Base-by-base conservation (phyloP, 2,888 invertebrate species). In the Chaitophorus viminalis region DNA sequence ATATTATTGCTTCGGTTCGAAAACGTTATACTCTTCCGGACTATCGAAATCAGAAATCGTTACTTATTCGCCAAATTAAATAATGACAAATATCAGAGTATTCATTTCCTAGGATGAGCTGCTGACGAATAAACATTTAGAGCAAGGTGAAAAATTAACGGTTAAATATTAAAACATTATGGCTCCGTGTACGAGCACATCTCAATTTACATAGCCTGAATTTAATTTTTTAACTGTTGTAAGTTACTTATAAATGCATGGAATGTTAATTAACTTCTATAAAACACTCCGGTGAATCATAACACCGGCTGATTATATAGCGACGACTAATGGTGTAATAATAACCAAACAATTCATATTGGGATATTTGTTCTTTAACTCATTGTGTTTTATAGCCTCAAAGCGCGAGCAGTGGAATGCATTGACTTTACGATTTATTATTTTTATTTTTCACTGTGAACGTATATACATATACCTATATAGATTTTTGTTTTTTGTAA, bases 261-360 rank as follows among this genome's bases (percentile, higher is more conserved):
- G 84, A 84, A 84, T 84, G 65, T 84, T 84, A 84, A 84, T 84
- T 84, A 76, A 76, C 52, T 5, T 76, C 76, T 60, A 75, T 68
- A 25, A 25, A 75, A 83, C 54, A 83, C 82, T 36, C n/a, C 46
- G 31, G 46, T 46, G 65, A 76, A 46, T 84, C 84, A 76, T 84
- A 84, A 76, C 76, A 52, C 52, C 31, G 11, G 29, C 33, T 46
- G 46, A 65, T 65, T 84, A 76, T 75, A 75, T 60, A 36, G 25
- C 54, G 52, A 31, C 39, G 79, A 46, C 46, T 70, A 83, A 84
- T 76, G 65, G 31, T 84, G 17, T 68, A 84, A 84, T 83, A 76
- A 76, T 68, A 84, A 68, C 25, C 17, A 46, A 68, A 31, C 31
- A 83, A 75, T 75, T 83, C 21, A 75, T 83, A 39, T 82, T 39